These are phyloP conservation scores for Pseudomugil tenellus DNA, from an alignment of 2,797 vertebrate species.

Conservation along the genomic window DNA sequence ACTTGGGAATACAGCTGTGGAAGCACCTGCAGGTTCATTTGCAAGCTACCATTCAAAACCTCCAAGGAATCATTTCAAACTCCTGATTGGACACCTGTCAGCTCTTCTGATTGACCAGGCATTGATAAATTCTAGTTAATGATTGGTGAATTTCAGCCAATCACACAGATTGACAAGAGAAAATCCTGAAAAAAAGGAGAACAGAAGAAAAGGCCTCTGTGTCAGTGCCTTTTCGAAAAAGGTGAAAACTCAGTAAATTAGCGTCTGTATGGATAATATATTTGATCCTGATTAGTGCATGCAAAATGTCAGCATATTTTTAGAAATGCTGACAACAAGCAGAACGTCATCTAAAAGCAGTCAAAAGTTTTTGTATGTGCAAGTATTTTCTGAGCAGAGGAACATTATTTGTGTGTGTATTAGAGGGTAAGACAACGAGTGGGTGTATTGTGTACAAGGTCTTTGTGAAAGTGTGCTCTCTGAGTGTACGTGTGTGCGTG, in stretches of 20 bases:
- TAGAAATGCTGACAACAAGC: constrained; percentile 85
- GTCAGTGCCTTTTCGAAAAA: constrained; percentile 75
- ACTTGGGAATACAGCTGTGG: constrained; percentile 86
- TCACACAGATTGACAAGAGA: constrained; percentile 80
- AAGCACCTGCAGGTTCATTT: constrained; percentile 87
- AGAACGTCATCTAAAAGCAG: constrained; percentile 82
- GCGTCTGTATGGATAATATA: constrained; percentile 79
- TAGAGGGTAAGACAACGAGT: constrained; percentile 31
- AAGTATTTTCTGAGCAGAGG: constrained; percentile 57
- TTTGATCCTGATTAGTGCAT: constrained; percentile 87
- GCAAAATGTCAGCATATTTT: constrained; percentile 83
- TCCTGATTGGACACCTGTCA: constrained; percentile 89
- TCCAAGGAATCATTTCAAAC: constrained; percentile 86
- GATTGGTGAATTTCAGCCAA: constrained; percentile 84
- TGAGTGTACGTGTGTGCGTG: constrained; percentile 41
- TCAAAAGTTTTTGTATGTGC: constrained; percentile 83
- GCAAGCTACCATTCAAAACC: constrained; percentile 88
- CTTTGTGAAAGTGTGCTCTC: constrained; percentile 64
- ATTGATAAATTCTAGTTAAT: constrained; percentile 83
- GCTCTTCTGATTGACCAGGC: constrained; percentile 77
- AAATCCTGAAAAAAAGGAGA: constrained; percentile 68
- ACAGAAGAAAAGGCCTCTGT: constrained; percentile 62
- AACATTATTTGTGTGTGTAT: constrained; percentile 58
- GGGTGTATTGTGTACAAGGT: constrained; percentile 60
- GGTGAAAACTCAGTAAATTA: constrained; percentile 81